phyloP scores from a whole-genome alignment of 2,888 invertebrate genomes.

The Parelbella ahira region DNA sequence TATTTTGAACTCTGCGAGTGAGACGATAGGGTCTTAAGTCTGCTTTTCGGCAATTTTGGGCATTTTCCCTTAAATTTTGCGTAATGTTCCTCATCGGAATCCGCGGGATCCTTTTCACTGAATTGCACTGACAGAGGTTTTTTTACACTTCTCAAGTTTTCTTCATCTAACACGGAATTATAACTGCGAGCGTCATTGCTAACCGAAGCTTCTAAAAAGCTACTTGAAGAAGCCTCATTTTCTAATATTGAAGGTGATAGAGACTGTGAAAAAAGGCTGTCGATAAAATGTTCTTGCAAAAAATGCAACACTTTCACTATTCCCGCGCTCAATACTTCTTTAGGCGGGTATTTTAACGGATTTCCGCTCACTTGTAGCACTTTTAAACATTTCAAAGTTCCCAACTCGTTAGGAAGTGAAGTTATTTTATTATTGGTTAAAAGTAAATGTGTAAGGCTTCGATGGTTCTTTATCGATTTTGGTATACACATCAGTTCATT shows the following conservation, averaged over 20 bases:
- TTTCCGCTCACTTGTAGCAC: conserved; percentile 82
- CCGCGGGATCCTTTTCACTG: conserved; percentile 50
- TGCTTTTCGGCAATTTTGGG: conserved; percentile 57
- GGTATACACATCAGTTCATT: conserved; percentile 81
- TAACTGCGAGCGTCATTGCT: conserved; percentile 51
- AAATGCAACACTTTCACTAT: conserved; percentile 53
- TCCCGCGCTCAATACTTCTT: conserved; percentile 76
- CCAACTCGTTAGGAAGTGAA: conserved; percentile 82
- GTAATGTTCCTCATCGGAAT: conserved; percentile 47
- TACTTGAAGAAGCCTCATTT: conserved; percentile 29
- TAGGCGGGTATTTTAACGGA: conserved; percentile 81
- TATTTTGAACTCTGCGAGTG: conserved; percentile 70
- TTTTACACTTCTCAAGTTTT: conserved; percentile 39
- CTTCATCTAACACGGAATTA: conserved; percentile 59
- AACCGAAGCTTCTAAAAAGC: conserved; percentile 34
- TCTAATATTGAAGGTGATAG: no score
- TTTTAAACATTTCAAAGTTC: conserved; percentile 80
- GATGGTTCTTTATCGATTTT: conserved; percentile 77
- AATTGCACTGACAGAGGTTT: conserved; percentile 48
- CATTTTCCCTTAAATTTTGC: conserved; percentile 56
- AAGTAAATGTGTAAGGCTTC: conserved; percentile 81
- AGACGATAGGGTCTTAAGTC: conserved; percentile 58
- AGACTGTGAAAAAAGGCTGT: conserved; percentile 51
- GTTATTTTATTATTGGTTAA: conserved; percentile 82
- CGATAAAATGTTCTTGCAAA: conserved; percentile 55